Evolutionary conservation across 2,797 vertebrate species (phyloP).

Genomic region (Sebastes umbrosus): DNA sequence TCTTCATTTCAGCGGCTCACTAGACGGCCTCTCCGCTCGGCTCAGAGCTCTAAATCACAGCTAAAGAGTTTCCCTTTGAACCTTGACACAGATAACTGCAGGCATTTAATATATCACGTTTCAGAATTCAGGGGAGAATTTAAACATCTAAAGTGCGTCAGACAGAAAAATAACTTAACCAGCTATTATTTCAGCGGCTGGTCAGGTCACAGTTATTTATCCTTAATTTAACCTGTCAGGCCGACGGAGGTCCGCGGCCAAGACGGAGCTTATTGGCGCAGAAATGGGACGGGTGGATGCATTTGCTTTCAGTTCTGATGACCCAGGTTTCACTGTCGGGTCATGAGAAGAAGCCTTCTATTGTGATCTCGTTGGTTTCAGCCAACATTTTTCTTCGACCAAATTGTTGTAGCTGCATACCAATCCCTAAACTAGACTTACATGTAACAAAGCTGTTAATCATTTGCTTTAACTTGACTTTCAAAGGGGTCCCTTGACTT

Average conservation of each 20-base stretch:
- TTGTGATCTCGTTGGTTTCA: background rate
- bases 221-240: background rate
- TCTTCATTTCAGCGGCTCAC: background rate
- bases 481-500: too few relatives aligned
- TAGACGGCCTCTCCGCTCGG: background rate
- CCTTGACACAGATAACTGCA: conserved; percentile 30
- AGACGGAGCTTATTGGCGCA: background rate
- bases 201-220: conserved; percentile 6
- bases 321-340: background rate
- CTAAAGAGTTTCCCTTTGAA: conserved; percentile 48
- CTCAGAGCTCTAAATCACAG: conserved; percentile 31
- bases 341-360: background rate
- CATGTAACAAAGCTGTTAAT: background rate
- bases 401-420: background rate
- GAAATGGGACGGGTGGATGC: background rate
- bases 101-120: conserved; percentile 23
- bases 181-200: background rate
- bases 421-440: background rate
- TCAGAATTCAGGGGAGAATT: background rate
- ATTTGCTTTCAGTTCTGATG: background rate
- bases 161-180: conserved; percentile 6
- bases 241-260: background rate
- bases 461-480: background rate
- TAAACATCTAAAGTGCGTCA: background rate
- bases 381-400: background rate